phyloP scores from a whole-genome alignment of 2,797 vertebrate species.

The Orientallactaga sibirica region DNA sequence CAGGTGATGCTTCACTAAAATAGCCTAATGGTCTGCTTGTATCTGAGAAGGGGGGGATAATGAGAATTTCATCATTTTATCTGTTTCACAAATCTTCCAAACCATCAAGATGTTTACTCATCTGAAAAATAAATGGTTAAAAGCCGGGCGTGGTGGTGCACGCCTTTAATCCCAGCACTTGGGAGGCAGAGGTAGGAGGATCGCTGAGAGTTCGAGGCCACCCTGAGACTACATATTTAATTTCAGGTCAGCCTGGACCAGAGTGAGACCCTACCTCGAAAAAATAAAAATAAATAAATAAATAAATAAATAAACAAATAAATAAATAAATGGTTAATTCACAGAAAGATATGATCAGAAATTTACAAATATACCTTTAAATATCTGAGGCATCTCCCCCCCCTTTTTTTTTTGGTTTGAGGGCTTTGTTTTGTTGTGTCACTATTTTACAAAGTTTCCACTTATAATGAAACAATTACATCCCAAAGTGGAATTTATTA shows the following conservation, averaged over 20 bases:
- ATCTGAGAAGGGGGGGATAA: not conserved
- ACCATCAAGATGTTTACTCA: not conserved
- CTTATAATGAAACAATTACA: not conserved
- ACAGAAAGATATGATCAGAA: slow-evolving; percentile 4
- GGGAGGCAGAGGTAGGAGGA: too few species aligned
- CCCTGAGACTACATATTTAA: too few species aligned
- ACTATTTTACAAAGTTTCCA: not conserved
- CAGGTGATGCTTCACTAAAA: not conserved
- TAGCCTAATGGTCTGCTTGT: not conserved
- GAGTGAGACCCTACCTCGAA: too few species aligned
- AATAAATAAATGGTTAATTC: slow-evolving; percentile 25
- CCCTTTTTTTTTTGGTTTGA: not conserved
- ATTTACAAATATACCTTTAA: slow-evolving; percentile 25
- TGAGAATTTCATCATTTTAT: not conserved
- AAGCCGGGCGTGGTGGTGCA: too few species aligned
- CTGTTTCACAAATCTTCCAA: not conserved
- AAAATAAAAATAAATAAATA: too few species aligned
- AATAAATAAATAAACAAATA: too few species aligned
- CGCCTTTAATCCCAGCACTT: too few species aligned
- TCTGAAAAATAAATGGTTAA: slow-evolving; percentile 21
- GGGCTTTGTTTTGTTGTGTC: not conserved
- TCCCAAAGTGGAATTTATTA: slow-evolving; percentile 55
- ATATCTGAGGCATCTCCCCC: not conserved
- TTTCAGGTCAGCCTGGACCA: too few species aligned
- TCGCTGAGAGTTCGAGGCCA: too few species aligned